Percentiles rank a stretch among this genome's conserved stretches.
Evolutionary conservation across 2,888 invertebrate genomes (phyloP).

Genomic region (Ornithoptera priamus): DNA sequence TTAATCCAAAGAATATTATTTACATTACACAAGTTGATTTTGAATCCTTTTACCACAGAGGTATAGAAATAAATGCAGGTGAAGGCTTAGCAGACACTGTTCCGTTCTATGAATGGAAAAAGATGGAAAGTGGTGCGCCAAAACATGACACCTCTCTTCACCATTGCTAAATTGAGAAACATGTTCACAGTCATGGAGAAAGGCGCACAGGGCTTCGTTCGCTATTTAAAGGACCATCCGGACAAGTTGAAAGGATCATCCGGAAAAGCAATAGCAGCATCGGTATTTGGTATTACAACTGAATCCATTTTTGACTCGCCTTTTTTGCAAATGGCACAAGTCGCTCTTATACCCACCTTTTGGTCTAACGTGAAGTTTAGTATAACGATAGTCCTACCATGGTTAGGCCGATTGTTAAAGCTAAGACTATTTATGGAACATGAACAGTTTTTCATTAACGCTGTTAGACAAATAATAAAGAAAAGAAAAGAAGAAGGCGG

Average conservation of each 20-base stretch:
- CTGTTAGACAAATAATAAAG: background rate
- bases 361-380: background rate
- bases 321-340: background rate
- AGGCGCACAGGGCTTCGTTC: background rate
- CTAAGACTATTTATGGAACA: background rate
- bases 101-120: conserved; percentile 4
- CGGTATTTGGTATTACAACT: conserved; percentile 6
- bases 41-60: conserved; percentile 1
- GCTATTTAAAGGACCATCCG: background rate
- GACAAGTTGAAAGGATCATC: conserved; percentile 2
- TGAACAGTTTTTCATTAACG: background rate
- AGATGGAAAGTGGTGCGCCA: conserved; percentile 1
- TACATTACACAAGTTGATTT: background rate
- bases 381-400: background rate
- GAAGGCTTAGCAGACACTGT: background rate
- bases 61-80: background rate
- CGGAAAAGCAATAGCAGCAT: conserved; percentile 5
- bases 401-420: background rate
- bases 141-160: conserved; percentile 4
- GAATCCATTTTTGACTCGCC: conserved; percentile 3
- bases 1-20: background rate
- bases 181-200: conserved; percentile 4
- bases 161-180: background rate
- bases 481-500: background rate
- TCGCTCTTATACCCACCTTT: background rate